Evolutionary conservation across 2,888 invertebrate species (phyloP), one percentile per base, ranked within the genome.

Genomic region (Ormyrus rosae): DNA sequence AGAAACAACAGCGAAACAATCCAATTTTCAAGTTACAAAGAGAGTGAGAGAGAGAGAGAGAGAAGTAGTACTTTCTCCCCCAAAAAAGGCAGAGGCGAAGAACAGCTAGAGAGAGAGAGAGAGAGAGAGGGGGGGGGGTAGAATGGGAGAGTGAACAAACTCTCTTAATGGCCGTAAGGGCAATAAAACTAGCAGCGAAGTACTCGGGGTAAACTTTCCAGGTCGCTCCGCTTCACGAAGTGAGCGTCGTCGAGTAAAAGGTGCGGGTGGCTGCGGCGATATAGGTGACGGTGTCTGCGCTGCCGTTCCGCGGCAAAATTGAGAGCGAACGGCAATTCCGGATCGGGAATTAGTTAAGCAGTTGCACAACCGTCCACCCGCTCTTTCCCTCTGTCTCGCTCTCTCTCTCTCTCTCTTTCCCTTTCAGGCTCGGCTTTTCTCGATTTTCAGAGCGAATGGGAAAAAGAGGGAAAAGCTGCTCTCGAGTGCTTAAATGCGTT

Each of bases 311-410:
- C 45, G 50, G 48, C 34, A 48, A 72, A 81, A 77, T 76, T 48
- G 64, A 76, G 72, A 58, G n/a, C 80, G 76, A 75, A 70, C 60
- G 74, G 58, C 68, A 68, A 68, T 76, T 72, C 72, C 58, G 63
- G 63, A 77, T 77, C 68, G 72, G 55, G 67, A 76, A 76, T 80
- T 70, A 75, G 75, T 80, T 80, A 65, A 75, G 76, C 75, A 63
- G 68, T 56, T 45, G 58, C 78, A 19, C 64, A 34, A 2, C n/a
- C 53, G 61, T 7, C 51, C 45, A 10, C 61, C 6, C 48, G 19
- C 45, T 61, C 51, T 19, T 34, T 34, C 34, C 34, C 34, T 3
- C 34, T 34, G 2, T 2, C 34, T 34, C 34, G 1, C 34, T 34
- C 34, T 2, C 34, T 34, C 34, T 34, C 34, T 34, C 34, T 34